Percentiles rank a stretch among this genome's conserved stretches.
Evolutionary conservation across 2,113 vertebrate species (phyloP).

Genomic region (Pseudolaguvia tuberculata): DNA sequence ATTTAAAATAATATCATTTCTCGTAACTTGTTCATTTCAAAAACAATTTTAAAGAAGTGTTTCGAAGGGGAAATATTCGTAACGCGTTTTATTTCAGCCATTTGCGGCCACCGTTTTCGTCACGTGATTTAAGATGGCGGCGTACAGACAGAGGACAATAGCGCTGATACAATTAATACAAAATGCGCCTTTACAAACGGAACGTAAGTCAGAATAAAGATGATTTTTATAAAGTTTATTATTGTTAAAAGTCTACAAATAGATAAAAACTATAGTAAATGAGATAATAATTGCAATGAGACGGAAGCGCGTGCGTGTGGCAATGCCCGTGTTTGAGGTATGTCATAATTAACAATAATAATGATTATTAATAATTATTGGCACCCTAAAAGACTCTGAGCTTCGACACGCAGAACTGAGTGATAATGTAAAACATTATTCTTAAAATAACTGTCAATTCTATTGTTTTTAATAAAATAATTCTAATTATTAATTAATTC

Average conservation of each 20-base stretch:
- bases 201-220: slow-evolving; percentile 57
- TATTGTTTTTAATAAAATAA: no score
- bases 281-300: neutral
- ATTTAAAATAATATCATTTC: neutral
- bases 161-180: slow-evolving; percentile 49
- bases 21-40: neutral
- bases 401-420: no score
- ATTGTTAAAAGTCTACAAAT: neutral
- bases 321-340: no score
- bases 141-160: slow-evolving; percentile 44
- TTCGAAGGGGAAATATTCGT: neutral
- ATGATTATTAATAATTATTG: no score
- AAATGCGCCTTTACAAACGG: slow-evolving; percentile 47
- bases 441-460: no score
- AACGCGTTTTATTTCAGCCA: neutral
- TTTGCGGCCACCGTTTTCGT: slow-evolving; percentile 51
- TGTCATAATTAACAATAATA: no score
- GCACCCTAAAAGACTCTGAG: no score
- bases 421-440: no score
- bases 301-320: no score
- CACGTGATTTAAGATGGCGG: slow-evolving; percentile 65
- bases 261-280: neutral
- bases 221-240: neutral
- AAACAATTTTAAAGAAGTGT: neutral
- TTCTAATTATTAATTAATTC: no score